These are phyloP conservation scores for Sebastes vulpes DNA, from an alignment of 2,797 vertebrate species.

Conservation along the genomic window DNA sequence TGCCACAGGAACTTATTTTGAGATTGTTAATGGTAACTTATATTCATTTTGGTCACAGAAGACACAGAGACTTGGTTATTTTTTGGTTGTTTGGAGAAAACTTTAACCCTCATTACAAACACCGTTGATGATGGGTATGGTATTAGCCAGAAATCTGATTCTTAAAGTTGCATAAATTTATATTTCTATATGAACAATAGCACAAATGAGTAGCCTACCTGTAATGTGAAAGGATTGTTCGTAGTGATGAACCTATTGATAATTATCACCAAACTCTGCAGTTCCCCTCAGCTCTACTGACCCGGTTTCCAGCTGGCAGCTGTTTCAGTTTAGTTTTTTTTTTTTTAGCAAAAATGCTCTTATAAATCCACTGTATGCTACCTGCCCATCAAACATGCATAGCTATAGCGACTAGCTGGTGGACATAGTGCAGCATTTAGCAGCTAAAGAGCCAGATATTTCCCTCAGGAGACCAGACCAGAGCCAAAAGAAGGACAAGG, in stretches of 20 bases:
- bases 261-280: background rate
- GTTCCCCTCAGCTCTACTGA: background rate
- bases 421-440: background rate
- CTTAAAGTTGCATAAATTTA: background rate
- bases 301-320: background rate
- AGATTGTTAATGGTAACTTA: background rate
- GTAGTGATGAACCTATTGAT: background rate
- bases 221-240: background rate
- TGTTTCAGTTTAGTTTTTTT: background rate
- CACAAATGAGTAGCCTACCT: background rate
- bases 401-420: background rate
- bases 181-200: background rate
- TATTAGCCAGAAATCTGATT: background rate
- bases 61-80: background rate
- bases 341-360: background rate
- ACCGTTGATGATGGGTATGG: background rate
- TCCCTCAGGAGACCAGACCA: background rate
- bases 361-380: background rate
- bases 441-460: background rate
- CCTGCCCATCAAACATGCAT: background rate
- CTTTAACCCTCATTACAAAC: background rate
- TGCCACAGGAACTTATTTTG: slow-evolving; percentile 16
- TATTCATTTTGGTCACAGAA: background rate
- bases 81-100: background rate
- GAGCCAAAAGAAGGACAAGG: background rate